Evolutionary conservation across 2,888 invertebrate species (phyloP).

Genomic region (Mesopsocus fuscifrons): DNA sequence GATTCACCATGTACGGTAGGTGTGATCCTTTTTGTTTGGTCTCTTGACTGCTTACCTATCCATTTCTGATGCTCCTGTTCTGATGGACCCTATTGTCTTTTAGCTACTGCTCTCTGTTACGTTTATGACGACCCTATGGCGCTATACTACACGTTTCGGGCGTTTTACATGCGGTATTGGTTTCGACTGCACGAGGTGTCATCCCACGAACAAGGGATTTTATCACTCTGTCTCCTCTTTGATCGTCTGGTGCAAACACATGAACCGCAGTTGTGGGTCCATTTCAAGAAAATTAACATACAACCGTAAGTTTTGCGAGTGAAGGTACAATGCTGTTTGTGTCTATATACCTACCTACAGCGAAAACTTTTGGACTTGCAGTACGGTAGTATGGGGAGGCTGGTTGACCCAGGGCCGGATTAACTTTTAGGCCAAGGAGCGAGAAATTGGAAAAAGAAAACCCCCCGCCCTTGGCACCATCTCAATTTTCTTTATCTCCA

Average conservation of each 20-base stretch:
- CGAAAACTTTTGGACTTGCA: not conserved
- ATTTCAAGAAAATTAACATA: conserved; percentile 70
- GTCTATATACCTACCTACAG: conserved; percentile 1
- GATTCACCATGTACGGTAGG: conserved; percentile 92
- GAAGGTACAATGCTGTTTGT: conserved; percentile 4
- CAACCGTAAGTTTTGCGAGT: conserved; percentile 65
- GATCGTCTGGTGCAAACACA: conserved; percentile 77
- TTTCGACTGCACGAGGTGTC: conserved; percentile 81
- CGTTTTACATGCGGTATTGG: conserved; percentile 83
- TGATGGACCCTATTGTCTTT: conserved; percentile 17
- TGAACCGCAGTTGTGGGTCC: conserved; percentile 79
- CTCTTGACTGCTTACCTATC: not conserved
- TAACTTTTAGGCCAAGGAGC: too few relatives aligned
- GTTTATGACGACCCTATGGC: conserved; percentile 73
- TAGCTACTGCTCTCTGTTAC: conserved; percentile 90
- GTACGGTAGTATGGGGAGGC: too few relatives aligned
- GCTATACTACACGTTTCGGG: conserved; percentile 76
- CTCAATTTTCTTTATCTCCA: too few relatives aligned
- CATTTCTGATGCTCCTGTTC: not conserved
- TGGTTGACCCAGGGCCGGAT: too few relatives aligned
- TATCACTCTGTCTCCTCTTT: conserved; percentile 73
- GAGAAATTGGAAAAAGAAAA: too few relatives aligned
- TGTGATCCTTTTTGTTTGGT: conserved; percentile 6
- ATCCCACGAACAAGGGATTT: conserved; percentile 82
- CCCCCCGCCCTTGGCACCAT: too few relatives aligned